A percentile compares a stretch with the other conserved stretches of the same genome.
Evolutionary conservation across 2,797 vertebrate species (phyloP).

Genomic region (Bradypodion ventrale): DNA sequence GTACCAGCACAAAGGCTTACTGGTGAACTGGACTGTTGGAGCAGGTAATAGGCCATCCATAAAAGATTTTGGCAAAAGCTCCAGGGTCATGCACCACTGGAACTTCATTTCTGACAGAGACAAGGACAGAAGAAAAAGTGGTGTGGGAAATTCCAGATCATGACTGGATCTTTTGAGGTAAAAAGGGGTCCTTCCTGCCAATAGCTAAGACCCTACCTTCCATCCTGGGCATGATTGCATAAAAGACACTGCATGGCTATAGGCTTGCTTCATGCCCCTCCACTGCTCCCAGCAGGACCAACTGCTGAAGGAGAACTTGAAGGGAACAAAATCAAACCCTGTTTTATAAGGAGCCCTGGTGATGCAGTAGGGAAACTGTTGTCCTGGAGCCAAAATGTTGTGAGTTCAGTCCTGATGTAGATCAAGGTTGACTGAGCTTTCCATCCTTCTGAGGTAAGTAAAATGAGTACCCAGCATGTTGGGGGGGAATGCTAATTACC

Average conservation of each 20-base stretch:
- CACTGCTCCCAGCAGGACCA: background rate
- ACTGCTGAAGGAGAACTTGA: background rate
- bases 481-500: too few species aligned
- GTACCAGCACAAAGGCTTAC: background rate
- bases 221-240: background rate
- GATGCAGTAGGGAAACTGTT: too few species aligned
- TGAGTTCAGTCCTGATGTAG: too few species aligned
- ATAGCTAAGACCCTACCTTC: background rate
- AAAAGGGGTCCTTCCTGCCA: background rate
- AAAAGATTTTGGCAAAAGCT: conserved; percentile 57
- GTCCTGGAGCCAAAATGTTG: too few species aligned
- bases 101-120: background rate
- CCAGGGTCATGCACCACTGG: background rate
- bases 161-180: background rate
- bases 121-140: background rate
- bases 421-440: too few species aligned
- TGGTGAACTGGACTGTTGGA: conserved; percentile 27
- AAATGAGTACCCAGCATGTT: too few species aligned
- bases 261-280: background rate
- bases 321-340: background rate
- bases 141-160: conserved; percentile 1
- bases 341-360: too few species aligned
- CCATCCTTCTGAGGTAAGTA: too few species aligned
- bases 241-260: background rate
- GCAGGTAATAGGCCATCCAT: conserved; percentile 69